These are phyloP conservation scores for Corythornis leucogaster DNA, from an alignment of 2,797 vertebrate genomes.

Conservation along the genomic window DNA sequence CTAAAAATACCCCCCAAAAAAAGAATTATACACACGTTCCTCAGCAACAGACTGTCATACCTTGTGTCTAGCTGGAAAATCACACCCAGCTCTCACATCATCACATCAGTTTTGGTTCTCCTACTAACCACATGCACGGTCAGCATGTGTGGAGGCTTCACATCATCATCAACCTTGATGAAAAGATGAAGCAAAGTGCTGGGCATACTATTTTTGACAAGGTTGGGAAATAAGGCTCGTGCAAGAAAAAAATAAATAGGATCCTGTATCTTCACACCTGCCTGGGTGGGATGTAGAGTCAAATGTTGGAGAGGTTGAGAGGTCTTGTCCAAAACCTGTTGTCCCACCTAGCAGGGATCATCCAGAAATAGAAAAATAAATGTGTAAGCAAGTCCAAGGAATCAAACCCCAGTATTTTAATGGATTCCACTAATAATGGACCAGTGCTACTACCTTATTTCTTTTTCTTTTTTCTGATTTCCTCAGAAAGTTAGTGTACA, in stretches of 20 bases:
- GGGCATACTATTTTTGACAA: not conserved
- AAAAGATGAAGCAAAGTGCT: not conserved
- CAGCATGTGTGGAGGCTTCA: not conserved
- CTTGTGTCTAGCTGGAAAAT: not conserved
- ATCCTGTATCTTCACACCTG: not conserved
- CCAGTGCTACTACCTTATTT: not conserved
- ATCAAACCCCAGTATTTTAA: not conserved
- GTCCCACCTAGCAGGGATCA: not conserved
- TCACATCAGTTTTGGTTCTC: not conserved
- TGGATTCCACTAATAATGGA: not conserved
- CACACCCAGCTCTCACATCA: not conserved
- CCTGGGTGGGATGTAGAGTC: not conserved
- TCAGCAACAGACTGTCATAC: not conserved
- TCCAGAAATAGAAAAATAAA: not conserved
- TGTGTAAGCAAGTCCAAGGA: not conserved
- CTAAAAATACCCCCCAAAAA: not conserved
- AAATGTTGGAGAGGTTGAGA: not conserved
- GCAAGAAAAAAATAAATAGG: not conserved
- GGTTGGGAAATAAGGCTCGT: not conserved
- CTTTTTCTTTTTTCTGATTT: not conserved
- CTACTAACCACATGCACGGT: rapidly evolving
- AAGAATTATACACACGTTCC: rapidly evolving
- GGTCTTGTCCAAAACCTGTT: not conserved
- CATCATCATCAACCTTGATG: not conserved
- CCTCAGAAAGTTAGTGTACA: not conserved